Percentiles rank a stretch among this genome's conserved stretches.
Evolutionary conservation across 2,113 vertebrate genomes (phyloP).

Genomic region (Oreochromis tanganicae): DNA sequence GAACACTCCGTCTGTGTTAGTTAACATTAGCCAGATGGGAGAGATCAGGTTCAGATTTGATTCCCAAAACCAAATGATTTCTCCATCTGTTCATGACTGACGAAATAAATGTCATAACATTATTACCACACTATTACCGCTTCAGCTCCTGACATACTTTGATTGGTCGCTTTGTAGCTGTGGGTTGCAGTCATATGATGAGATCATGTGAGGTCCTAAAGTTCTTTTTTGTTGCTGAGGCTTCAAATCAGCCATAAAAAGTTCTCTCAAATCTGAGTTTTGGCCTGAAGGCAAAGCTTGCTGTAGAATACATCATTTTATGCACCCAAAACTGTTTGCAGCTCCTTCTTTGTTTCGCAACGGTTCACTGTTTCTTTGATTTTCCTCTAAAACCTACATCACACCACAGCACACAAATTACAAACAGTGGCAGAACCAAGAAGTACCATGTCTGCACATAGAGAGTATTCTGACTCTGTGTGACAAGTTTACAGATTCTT

Average conservation of each 20-base stretch:
- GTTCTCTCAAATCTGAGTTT: not conserved
- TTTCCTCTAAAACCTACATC: not conserved
- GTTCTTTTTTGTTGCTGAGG: not conserved
- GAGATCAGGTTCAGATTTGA: not conserved
- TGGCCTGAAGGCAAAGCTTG: rapidly evolving
- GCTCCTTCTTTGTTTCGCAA: not conserved
- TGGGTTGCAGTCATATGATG: not conserved
- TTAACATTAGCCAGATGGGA: not conserved
- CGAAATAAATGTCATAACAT: not conserved
- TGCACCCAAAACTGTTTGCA: not conserved
- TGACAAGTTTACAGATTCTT: not conserved
- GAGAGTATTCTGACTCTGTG: not conserved
- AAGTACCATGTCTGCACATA: not conserved
- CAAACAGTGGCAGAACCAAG: not conserved
- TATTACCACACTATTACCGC: not conserved
- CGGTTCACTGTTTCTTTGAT: not conserved
- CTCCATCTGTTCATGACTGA: not conserved
- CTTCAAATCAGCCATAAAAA: not conserved
- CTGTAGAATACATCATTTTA: not conserved
- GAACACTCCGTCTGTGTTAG: not conserved
- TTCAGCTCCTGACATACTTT: not conserved
- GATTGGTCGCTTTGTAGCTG: not conserved
- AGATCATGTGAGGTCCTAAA: not conserved
- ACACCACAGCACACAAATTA: not conserved
- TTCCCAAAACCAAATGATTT: not conserved